Evolutionary conservation across 2,113 vertebrate genomes (phyloP), one percentile per base, ranked within the genome.

Genomic region (Ammodramus savannarum): DNA sequence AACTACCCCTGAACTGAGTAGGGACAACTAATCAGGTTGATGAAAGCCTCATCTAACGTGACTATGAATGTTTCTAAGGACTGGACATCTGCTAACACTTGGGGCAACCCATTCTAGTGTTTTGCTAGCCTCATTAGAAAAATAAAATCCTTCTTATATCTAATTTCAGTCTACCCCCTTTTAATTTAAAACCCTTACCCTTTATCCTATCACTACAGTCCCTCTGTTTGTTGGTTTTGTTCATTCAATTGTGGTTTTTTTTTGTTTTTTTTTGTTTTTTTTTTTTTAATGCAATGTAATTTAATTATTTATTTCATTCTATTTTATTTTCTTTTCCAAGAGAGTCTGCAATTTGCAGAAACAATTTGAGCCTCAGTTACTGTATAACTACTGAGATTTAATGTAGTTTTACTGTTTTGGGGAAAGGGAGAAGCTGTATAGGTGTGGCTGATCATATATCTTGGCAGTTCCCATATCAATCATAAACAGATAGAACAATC

Each of bases 21-120:
- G 11, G 4, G 11, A 54, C 8, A 59, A 18, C 3, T 9, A 39
- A 34, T 69, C 23, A 49, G 16, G 8, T 7, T 44, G 11, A 9
- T 61, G 16, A 61, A 62, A 66, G 6, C 6, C 13, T 13, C 0
- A 3, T 57, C 22, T 26, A 82, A 7, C 1, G 1, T 32, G 18
- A 43, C 8, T 15, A 48, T 21, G 8, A 63, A 39, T 8, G 4
- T 54, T 69, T 34, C 34, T 34, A 55, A 16, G 23, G 9, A 31
- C 23, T 26, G 21, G 8, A 1, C 10, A 46, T 57, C 58, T 31
- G 26, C 9, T 12, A 48, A 0, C 2, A 25, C 13, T 19, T 11
- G 8, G 12, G 9, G 6, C 1, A 52, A 17, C 1, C 2, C 16
- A 20, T 48, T 38, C 22, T 29, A 54, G 23, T 10, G 17, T 34